Evolutionary conservation across 2,113 vertebrate species (phyloP), one percentile per base, ranked within the genome.

Genomic region (Syngnathus floridae): DNA sequence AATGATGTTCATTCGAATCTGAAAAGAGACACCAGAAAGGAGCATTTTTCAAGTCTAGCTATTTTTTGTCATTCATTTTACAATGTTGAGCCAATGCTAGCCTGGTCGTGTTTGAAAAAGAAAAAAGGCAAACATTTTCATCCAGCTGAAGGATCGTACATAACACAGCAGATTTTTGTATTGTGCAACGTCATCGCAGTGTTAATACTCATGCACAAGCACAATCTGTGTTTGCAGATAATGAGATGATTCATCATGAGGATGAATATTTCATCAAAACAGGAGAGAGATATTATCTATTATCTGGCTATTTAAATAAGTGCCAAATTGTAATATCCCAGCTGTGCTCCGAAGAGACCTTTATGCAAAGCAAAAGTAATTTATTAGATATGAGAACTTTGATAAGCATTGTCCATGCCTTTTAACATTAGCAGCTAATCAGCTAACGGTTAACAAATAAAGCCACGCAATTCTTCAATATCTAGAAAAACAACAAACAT

Each of bases 121-220:
- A 31, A 31, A 31, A 31, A 3, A 31, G 26, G 26, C 26, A 31
- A 31, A 11, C 6, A 17, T 14, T 35, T 56, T 56, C 26, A 61
- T 62, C 31, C 65, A 60, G 22, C 66, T 66, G 48, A 67, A 64
- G 54, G n/a, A 7, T 64, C 43, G 64, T 19, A 37, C 61, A 65
- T 26, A 8, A 48, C 55, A 7, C 7, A 46, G 46, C 60, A 52
- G 70, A 71, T 80, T 62, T 66, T 12, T 57, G 64, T n/a, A 36
- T 62, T 40, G 31, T 37, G 57, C 37, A 26, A 10, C 49, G 31
- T 65, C 40, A 64, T 65, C 22, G 37, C 31, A 66, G 62, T 22
- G 12, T 8, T 51, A 51, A 51, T 51, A 51, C 48, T 51, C 43
- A 35, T 11, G 48, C 45, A n/a, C 61, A n/a, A 4, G 45, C 61